phyloP scores from a whole-genome alignment of 2,888 invertebrate genomes.

The Lysandra bellargus region DNA sequence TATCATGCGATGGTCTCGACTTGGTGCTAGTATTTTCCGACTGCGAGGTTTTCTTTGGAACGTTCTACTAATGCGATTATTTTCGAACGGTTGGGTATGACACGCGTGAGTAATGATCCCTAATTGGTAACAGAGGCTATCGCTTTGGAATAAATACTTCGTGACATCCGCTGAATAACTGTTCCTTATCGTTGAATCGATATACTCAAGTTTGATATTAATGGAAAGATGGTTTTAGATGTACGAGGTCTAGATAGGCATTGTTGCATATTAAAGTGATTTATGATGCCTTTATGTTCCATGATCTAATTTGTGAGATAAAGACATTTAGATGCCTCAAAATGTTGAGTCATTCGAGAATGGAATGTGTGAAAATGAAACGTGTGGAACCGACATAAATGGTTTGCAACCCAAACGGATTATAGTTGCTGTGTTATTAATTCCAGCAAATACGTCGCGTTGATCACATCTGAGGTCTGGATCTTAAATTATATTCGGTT shows the following conservation, averaged over 20 bases:
- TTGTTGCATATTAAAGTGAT: conserved; percentile 24
- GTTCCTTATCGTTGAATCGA: conserved; percentile 44
- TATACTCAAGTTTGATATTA: conserved; percentile 20
- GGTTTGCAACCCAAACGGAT: neutral
- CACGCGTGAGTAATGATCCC: conserved; percentile 70
- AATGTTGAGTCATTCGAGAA: neutral
- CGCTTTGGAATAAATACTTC: conserved; percentile 67
- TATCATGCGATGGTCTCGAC: neutral
- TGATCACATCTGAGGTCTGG: conserved; percentile 2
- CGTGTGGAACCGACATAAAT: neutral
- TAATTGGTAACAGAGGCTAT: conserved; percentile 74
- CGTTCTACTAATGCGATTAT: conserved; percentile 39
- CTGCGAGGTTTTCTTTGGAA: neutral
- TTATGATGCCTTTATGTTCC: neutral
- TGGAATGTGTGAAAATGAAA: neutral
- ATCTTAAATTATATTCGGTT: conserved; percentile 25
- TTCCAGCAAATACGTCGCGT: neutral
- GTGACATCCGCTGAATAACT: conserved; percentile 74
- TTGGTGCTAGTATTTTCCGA: neutral
- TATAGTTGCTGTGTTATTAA: neutral
- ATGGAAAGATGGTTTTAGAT: neutral
- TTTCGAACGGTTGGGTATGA: conserved; percentile 64
- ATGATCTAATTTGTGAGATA: conserved; percentile 17
- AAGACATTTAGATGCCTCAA: conserved; percentile 8
- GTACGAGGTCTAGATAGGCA: conserved; percentile 17